Base-by-base conservation (phyloP, 2,113 vertebrate genomes). In the Thermophis baileyi region DNA sequence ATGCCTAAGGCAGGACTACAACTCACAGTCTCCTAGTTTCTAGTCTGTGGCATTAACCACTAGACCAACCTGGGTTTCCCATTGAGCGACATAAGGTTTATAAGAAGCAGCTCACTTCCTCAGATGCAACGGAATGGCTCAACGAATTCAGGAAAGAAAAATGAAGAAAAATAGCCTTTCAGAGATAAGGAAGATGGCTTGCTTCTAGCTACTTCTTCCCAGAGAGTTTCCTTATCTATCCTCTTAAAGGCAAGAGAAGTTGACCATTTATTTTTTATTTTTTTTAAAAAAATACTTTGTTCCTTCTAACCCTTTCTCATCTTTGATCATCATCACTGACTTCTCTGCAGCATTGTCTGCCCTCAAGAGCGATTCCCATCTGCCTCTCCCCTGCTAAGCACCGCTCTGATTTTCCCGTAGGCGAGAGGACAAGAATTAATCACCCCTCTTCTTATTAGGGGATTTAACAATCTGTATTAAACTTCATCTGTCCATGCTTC, bases 251-350 rank as follows among this genome's bases (percentile, higher is more conserved):
- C 90, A 81, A 44, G 94, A 94, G 95, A 95, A 96, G 95, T 96
- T 96, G 97, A 95, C 95, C 95, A 95, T 97, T 96, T 95, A 81
- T 44, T 40, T 44, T 81, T 81, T 20, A 8, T 20, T 81, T 81
- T 22, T 69, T 94, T 95, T 96, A 92, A 53, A 53, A 96, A n/a
- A 12, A 96, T 96, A 97, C 96, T 96, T 95, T 95, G 95, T 96
- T 93, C 95, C 95, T 97, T 97, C 96, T 97, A 96, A 96, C 96
- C 96, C 96, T 97, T 97, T 97, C 96, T 94, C 90, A 96, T 96
- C 95, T 95, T 95, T 96, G 95, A 96, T 96, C 95, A 95, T 95
- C 96, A 96, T 94, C 94, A 95, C 94, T 94, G 94, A 94, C 94
- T 96, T 96, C 95, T 95, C 94, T 96, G 94, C 95, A 94, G 95